phyloP scores from a whole-genome alignment of 1,140 invertebrate species.

The Orchestia grillus region DNA sequence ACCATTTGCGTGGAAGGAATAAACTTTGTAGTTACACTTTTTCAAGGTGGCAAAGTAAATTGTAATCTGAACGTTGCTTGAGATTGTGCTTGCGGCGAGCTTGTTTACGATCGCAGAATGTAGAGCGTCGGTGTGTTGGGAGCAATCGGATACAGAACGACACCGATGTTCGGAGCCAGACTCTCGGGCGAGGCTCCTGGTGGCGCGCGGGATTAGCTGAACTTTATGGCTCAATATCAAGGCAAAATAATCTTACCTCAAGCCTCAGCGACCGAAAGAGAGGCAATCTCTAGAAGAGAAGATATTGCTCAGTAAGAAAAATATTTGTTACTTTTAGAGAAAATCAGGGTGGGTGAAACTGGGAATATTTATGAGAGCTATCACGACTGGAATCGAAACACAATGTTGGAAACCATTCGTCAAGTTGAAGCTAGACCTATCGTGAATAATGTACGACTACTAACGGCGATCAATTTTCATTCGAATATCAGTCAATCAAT shows the following conservation, averaged over 20 bases:
- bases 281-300: neutral
- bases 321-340: neutral
- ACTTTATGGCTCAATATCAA: slow-evolving; percentile 36
- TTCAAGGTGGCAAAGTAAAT: neutral
- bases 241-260: neutral
- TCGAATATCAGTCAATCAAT: too few species aligned
- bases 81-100: neutral
- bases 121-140: neutral
- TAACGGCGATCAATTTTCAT: too few species aligned
- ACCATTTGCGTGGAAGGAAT: neutral
- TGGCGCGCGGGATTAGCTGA: neutral
- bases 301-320: neutral
- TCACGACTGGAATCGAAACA: neutral
- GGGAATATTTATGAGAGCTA: neutral
- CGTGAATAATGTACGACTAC: too few species aligned
- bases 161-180: neutral
- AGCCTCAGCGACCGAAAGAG: neutral
- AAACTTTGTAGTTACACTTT: neutral
- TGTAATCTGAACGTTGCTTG: neutral
- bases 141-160: neutral
- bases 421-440: too few species aligned
- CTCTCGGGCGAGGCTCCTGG: neutral
- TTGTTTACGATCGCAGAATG: neutral
- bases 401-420: too few species aligned
- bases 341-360: neutral